Conservation (phyloP, 2,113 vertebrate species). For the Symphodus melops region DNA sequence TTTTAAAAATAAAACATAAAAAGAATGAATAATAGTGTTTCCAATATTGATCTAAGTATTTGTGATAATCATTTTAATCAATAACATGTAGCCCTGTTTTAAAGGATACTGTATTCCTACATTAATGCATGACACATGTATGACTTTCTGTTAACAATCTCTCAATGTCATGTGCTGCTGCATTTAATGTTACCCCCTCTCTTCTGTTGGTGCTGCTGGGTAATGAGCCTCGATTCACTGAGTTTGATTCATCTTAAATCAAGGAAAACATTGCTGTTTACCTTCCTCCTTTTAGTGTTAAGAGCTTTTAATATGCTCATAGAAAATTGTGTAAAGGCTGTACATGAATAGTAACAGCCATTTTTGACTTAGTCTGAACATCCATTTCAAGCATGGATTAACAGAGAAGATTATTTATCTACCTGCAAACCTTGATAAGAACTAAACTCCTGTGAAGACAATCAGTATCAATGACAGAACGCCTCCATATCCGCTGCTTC, state of each 20-base stretch:
- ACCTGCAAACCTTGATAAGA: not conserved
- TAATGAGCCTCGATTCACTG: not conserved
- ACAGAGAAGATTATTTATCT: conserved; percentile 3
- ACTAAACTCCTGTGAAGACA: not conserved
- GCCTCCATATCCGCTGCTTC: not conserved
- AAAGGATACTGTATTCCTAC: no score
- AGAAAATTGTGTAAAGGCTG: no score
- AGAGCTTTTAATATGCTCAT: not conserved
- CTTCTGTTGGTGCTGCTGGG: not conserved
- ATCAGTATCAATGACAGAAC: not conserved
- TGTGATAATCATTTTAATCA: no score
- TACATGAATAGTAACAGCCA: no score
- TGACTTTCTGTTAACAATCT: no score
- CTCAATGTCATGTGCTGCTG: not conserved
- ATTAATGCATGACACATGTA: no score
- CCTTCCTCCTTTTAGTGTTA: not conserved
- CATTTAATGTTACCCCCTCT: not conserved
- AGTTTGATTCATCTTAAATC: not conserved
- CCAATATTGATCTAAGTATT: no score
- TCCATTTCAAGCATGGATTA: not conserved
- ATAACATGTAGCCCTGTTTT: no score
- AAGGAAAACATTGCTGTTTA: not conserved
- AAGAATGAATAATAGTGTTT: no score
- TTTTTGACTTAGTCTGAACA: no score
- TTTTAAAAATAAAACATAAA: no score